phyloP scores from a whole-genome alignment of 2,888 invertebrate species.

The Scotopteryx bipunctaria region DNA sequence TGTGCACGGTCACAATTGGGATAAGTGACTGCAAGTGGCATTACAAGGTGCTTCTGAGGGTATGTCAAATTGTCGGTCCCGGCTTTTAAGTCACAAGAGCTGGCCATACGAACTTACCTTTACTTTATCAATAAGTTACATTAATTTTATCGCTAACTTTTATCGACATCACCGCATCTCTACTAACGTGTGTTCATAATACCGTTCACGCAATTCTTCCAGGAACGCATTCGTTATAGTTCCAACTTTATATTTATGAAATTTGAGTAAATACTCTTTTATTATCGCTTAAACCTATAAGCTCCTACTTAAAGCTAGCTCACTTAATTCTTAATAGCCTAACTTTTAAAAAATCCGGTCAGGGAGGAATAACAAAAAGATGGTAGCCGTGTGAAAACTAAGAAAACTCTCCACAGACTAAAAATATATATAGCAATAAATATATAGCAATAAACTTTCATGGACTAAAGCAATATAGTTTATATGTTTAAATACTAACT shows the following conservation, averaged over 20 bases:
- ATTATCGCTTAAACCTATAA: neutral
- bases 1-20: too few species aligned
- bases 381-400: too few species aligned
- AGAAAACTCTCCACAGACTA: too few species aligned
- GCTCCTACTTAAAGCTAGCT: too few species aligned
- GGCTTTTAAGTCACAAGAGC: neutral
- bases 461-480: too few species aligned
- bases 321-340: slow-evolving; percentile 1
- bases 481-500: too few species aligned
- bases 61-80: too few species aligned
- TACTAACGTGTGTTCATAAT: slow-evolving; percentile 20
- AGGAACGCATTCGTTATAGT: slow-evolving; percentile 19
- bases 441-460: too few species aligned
- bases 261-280: slow-evolving; percentile 30
- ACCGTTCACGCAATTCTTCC: slow-evolving; percentile 5
- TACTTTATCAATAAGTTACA: neutral
- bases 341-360: neutral
- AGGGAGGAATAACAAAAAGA: too few species aligned
- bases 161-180: slow-evolving; percentile 17
- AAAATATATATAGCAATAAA: too few species aligned
- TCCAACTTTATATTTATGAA: slow-evolving; percentile 28
- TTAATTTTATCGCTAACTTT: neutral
- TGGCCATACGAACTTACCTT: neutral
- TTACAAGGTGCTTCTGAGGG: too few species aligned
- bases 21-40: too few species aligned